Evolutionary conservation across 92 coral and sea anemone species (phyloP).

Genomic region (Plumapathes pennacea): DNA sequence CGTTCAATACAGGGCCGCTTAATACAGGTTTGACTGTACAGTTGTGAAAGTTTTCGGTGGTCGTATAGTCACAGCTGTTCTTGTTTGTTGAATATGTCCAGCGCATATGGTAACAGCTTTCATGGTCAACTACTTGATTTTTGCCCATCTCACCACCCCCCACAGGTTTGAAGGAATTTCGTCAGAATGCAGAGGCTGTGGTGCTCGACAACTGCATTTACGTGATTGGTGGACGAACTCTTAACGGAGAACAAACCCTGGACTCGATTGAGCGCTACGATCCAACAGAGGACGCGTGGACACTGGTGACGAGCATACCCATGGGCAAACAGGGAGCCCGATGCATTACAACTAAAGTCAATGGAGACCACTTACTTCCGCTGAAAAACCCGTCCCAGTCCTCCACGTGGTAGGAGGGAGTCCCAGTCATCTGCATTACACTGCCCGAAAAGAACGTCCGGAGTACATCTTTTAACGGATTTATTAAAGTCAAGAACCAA

Average conservation of each 20-base stretch:
- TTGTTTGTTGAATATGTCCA: too few species aligned
- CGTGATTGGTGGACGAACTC: constrained; percentile 87
- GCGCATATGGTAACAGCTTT: too few species aligned
- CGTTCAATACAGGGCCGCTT: too few species aligned
- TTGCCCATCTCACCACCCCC: background rate
- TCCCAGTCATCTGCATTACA: too few species aligned
- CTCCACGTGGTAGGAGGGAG: too few species aligned
- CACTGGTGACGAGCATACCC: constrained; percentile 42
- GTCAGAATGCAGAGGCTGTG: constrained; percentile 89
- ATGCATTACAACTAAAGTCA: constrained; percentile 37
- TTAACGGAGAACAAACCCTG: constrained; percentile 51
- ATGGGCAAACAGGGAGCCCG: constrained; percentile 60
- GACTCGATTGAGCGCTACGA: constrained; percentile 76
- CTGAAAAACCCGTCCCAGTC: constrained; percentile 16
- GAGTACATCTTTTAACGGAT: too few species aligned
- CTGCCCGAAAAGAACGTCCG: too few species aligned
- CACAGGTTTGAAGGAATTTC: constrained; percentile 64
- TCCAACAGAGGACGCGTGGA: constrained; percentile 55
- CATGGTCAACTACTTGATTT: background rate
- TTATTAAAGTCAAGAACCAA: too few species aligned
- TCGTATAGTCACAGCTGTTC: too few species aligned
- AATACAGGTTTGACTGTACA: too few species aligned
- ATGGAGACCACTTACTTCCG: constrained; percentile 41
- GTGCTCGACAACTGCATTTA: constrained; percentile 38
- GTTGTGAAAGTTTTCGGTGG: too few species aligned